phyloP scores from a whole-genome alignment of 2,113 vertebrate genomes.

The Salvelinus namaycush region DNA sequence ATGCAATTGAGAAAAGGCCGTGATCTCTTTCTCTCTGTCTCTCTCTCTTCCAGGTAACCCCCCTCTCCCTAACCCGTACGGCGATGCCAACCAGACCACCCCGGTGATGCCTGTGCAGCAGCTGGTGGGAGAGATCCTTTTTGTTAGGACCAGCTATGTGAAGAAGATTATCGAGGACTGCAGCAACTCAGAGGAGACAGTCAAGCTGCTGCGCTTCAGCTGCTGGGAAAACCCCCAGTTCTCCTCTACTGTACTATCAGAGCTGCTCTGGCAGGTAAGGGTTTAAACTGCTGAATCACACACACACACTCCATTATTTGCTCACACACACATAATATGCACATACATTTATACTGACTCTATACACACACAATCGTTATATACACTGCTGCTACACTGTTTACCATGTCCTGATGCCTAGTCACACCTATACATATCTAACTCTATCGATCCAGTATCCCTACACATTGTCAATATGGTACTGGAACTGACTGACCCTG shows the following conservation, averaged over 20 bases:
- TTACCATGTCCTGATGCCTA: no score
- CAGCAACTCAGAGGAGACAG: constrained; percentile 98
- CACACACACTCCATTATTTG: no score
- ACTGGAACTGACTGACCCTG: no score
- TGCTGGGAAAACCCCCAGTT: constrained; percentile 99
- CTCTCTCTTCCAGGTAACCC: constrained; percentile 84
- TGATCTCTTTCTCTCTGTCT: not conserved
- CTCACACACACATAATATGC: no score
- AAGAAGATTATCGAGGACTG: constrained; percentile 99
- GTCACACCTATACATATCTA: no score
- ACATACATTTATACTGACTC: no score
- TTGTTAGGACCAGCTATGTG: constrained; percentile 98
- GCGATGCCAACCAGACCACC: constrained; percentile 92
- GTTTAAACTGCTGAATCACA: not conserved
- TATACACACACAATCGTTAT: no score
- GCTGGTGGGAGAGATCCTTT: constrained; percentile 95
- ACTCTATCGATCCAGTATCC: no score
- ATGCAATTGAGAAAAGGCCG: no score
- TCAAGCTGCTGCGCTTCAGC: constrained; percentile 97
- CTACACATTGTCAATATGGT: no score
- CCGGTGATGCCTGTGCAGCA: constrained; percentile 98
- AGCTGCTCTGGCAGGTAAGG: constrained; percentile 98
- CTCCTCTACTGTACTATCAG: constrained; percentile 97
- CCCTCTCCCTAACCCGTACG: constrained; percentile 93
- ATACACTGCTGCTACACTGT: no score